Evolutionary conservation across 2,113 vertebrate species (phyloP).

Genomic region (Pristiophorus japonicus): DNA sequence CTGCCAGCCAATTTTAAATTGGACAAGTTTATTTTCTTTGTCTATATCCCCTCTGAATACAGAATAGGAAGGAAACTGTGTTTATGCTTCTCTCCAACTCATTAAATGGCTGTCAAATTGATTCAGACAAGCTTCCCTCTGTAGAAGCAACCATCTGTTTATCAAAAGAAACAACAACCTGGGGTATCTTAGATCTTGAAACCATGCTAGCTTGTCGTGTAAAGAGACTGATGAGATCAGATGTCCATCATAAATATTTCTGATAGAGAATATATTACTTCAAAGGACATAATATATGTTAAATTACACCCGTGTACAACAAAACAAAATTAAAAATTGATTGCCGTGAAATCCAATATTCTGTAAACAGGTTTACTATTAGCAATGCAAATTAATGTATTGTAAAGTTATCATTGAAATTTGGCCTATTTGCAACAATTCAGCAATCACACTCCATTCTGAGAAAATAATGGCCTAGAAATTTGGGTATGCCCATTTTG

Average conservation of each 20-base stretch:
- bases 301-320: background rate
- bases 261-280: background rate
- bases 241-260: conserved; percentile 24
- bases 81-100: background rate
- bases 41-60: background rate
- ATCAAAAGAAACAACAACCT: conserved; percentile 22
- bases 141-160: background rate
- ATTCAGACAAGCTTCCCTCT: background rate
- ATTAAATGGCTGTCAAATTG: conserved; percentile 25
- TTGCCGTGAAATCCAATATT: background rate
- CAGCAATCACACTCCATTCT: background rate
- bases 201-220: background rate
- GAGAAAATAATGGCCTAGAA: background rate
- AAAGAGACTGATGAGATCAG: background rate
- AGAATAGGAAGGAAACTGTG: background rate
- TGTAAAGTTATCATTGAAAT: background rate
- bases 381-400: background rate
- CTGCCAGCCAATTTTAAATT: background rate
- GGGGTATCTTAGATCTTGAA: background rate
- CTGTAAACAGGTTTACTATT: background rate
- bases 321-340: background rate
- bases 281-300: background rate
- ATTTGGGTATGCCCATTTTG: background rate
- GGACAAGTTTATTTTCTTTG: background rate
- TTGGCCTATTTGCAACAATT: background rate